Evolutionary conservation across 1,140 invertebrate species (phyloP).

Genomic region (Orchestia grillus): DNA sequence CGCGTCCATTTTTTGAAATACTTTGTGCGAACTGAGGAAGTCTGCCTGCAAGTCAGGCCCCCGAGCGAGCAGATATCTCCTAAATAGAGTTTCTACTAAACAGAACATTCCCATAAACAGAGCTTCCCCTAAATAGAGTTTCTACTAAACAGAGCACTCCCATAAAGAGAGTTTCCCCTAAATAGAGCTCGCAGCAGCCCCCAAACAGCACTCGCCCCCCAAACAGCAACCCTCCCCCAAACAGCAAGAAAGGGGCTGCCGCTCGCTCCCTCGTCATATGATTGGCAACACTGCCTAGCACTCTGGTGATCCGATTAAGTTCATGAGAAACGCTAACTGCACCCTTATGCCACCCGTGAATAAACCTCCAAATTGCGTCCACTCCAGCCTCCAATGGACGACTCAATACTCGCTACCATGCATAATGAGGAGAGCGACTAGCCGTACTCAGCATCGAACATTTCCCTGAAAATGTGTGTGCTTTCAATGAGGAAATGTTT

Average conservation of each 20-base stretch:
- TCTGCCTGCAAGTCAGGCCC: too few species aligned
- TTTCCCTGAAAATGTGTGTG: neutral
- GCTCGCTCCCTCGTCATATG: neutral
- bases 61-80: too few species aligned
- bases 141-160: too few species aligned
- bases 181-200: too few species aligned
- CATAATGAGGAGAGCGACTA: neutral
- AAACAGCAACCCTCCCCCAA: too few species aligned
- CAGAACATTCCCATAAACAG: too few species aligned
- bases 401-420: neutral
- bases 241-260: neutral
- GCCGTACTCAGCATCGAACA: neutral
- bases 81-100: too few species aligned
- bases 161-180: too few species aligned
- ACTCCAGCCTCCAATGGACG: conserved; percentile 6
- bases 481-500: neutral
- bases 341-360: conserved; percentile 44
- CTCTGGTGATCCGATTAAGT: conserved; percentile 39
- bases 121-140: too few species aligned
- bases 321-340: conserved; percentile 4
- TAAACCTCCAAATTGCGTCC: conserved; percentile 41
- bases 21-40: too few species aligned
- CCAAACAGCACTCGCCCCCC: too few species aligned
- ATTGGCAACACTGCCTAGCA: conserved; percentile 52
- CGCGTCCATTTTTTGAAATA: too few species aligned